Evolutionary conservation across 2,888 invertebrate species (phyloP).

Genomic region (Cephus nigrinus): DNA sequence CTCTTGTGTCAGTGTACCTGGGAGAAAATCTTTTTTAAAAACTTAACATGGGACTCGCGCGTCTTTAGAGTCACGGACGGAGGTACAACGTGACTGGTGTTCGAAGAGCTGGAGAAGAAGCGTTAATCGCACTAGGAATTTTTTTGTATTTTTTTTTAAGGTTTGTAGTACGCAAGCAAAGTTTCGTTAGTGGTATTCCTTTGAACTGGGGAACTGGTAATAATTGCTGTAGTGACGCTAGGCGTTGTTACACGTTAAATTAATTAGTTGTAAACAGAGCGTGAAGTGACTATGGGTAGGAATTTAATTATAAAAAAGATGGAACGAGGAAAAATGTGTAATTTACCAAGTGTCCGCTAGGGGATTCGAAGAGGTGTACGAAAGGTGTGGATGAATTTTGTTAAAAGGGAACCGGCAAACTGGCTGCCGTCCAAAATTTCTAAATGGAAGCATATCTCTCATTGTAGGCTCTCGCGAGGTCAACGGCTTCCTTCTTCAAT

Average conservation of each 20-base stretch:
- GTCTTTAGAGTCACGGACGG: not conserved
- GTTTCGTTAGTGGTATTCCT: not conserved
- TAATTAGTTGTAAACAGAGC: not conserved
- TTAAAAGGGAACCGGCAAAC: not conserved
- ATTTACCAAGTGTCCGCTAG: not conserved
- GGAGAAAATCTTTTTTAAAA: conserved; percentile 8
- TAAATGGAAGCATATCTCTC: conserved; percentile 64
- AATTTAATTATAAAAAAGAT: not conserved
- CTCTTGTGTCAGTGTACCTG: not conserved
- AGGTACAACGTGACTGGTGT: not conserved
- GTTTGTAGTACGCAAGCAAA: not conserved
- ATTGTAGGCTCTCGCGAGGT: conserved; percentile 44
- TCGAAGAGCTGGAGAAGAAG: not conserved
- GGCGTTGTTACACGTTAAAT: not conserved
- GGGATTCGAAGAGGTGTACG: not conserved
- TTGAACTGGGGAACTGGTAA: not conserved
- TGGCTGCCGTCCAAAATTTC: conserved; percentile 29
- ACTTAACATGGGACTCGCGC: conserved; percentile 4
- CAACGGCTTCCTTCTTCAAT: conserved; percentile 38
- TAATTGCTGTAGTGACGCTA: not conserved
- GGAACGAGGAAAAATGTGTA: not conserved
- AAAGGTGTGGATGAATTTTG: not conserved
- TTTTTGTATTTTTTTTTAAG: not conserved
- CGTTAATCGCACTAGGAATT: not conserved
- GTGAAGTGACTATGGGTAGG: not conserved